Conservation (phyloP, 2,113 vertebrate genomes). For the Upupa epops region DNA sequence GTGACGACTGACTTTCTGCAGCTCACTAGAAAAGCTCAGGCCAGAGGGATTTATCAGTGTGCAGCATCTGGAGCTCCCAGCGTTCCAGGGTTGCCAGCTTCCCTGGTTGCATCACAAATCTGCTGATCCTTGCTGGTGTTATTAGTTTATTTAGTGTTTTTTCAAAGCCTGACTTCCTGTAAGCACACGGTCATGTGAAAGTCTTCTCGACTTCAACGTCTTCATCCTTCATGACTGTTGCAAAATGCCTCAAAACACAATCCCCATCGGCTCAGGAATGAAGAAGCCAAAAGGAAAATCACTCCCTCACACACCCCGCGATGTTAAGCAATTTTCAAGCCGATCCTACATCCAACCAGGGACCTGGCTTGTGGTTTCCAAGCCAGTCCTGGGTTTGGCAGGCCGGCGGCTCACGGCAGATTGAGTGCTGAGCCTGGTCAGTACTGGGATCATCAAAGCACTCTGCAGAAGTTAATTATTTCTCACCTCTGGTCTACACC, state of each 20-base stretch:
- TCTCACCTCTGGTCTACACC: neutral
- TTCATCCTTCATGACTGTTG: neutral
- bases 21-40: constrained; percentile 35
- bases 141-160: constrained; percentile 18
- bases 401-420: neutral
- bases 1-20: neutral
- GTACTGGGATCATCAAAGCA: neutral
- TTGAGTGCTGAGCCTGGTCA: neutral
- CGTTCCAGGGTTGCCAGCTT: neutral
- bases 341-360: neutral
- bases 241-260: neutral
- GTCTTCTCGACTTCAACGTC: neutral
- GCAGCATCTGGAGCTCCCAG: constrained; percentile 27
- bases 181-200: neutral
- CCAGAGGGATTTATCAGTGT: constrained; percentile 11
- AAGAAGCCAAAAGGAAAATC: neutral
- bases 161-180: neutral
- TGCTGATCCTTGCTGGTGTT: constrained; percentile 29
- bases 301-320: neutral
- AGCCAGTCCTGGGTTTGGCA: neutral
- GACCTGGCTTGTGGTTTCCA: neutral
- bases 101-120: constrained; percentile 24
- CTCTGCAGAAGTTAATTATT: constrained; percentile 5
- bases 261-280: neutral
- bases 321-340: constrained; percentile 18